A percentile compares a stretch with the other conserved stretches of the same genome.
Conservation (phyloP, 2,113 vertebrate species). For the Dromaius novaehollandiae region DNA sequence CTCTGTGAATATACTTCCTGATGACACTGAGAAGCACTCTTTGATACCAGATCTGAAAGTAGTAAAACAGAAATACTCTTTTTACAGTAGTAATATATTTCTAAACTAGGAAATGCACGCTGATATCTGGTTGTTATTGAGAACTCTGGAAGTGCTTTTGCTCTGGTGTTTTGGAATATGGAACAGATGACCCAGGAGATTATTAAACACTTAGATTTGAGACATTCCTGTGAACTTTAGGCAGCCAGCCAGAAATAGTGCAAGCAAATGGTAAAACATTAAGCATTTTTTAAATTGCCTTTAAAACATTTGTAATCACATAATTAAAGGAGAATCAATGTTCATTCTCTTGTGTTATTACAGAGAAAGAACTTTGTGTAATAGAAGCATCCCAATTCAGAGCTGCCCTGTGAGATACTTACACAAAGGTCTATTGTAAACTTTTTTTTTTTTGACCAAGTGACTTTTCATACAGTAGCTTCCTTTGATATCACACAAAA, state of each 20-base stretch:
- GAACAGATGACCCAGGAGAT: slow-evolving; percentile 38
- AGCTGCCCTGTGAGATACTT: background rate
- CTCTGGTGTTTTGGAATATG: slow-evolving; percentile 55
- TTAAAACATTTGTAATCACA: slow-evolving; percentile 48
- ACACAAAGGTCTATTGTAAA: background rate
- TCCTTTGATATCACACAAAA: background rate
- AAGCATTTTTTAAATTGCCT: slow-evolving; percentile 43
- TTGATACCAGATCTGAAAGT: slow-evolving; percentile 17
- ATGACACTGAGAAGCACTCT: slow-evolving; percentile 5
- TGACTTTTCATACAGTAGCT: background rate
- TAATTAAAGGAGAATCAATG: slow-evolving; percentile 42
- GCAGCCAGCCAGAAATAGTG: slow-evolving; percentile 32
- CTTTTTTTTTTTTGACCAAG: background rate
- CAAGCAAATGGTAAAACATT: slow-evolving; percentile 44
- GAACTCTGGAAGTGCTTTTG: slow-evolving; percentile 41
- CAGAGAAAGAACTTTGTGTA: slow-evolving; percentile 1
- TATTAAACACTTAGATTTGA: slow-evolving; percentile 58
- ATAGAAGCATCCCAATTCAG: background rate
- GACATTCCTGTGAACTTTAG: slow-evolving; percentile 28
- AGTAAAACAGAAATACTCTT: slow-evolving; percentile 22
- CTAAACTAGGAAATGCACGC: slow-evolving; percentile 17
- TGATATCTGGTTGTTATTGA: slow-evolving; percentile 27
- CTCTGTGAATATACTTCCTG: background rate
- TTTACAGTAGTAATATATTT: slow-evolving; percentile 17
- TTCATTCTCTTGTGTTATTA: background rate